These are phyloP conservation scores for Lepisosteus oculatus DNA, from an alignment of 2,113 vertebrate genomes.

Conservation along the genomic window DNA sequence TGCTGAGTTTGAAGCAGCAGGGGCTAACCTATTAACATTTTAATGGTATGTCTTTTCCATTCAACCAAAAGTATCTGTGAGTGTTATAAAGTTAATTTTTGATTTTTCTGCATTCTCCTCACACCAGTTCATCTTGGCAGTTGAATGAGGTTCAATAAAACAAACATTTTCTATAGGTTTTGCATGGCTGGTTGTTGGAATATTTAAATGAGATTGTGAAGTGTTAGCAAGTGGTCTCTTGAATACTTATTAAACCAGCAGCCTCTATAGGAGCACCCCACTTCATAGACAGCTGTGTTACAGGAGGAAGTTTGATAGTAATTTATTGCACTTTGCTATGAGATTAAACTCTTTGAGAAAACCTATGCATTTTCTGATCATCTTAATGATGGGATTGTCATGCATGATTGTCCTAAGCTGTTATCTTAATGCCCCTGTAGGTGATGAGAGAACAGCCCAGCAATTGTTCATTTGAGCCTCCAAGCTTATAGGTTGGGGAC, in stretches of 20 bases:
- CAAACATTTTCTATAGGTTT: conserved; percentile 5
- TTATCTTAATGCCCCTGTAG: too few species aligned
- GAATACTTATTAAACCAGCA: background rate
- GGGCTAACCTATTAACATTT: background rate
- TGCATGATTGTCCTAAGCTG: too few species aligned
- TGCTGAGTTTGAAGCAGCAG: background rate
- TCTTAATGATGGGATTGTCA: too few species aligned
- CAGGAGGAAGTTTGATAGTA: too few species aligned
- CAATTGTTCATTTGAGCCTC: too few species aligned
- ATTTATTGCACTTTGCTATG: too few species aligned
- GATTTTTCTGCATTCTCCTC: background rate
- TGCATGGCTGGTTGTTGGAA: conserved; percentile 9
- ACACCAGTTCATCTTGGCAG: background rate
- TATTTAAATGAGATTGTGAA: background rate
- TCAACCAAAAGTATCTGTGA: background rate
- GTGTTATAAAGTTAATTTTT: background rate
- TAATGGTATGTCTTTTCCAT: background rate
- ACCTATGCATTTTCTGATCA: too few species aligned
- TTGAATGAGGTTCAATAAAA: background rate
- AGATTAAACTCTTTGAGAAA: too few species aligned
- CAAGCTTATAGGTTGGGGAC: too few species aligned
- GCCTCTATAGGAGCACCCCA: background rate
- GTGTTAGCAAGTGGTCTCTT: background rate
- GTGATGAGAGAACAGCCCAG: too few species aligned
- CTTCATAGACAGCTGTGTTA: background rate